Evolutionary conservation across 2,888 invertebrate genomes (phyloP), one percentile per base, ranked within the genome.

Genomic region (Leptinotarsa tumamoca): DNA sequence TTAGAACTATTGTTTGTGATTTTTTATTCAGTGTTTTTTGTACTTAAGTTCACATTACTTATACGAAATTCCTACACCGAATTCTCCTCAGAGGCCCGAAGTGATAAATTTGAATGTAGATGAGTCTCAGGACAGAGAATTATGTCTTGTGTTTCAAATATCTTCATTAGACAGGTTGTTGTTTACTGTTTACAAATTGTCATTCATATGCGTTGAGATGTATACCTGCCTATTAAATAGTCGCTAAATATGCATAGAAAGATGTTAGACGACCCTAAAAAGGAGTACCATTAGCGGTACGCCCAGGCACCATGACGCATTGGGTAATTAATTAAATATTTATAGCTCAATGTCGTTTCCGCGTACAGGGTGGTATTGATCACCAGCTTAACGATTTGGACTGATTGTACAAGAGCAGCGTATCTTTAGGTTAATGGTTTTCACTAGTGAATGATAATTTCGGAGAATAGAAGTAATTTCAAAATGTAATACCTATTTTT

Each of bases 291-390:
- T 81, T 82, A 83, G 79, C 79, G 75, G 80, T 78, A 81, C 84
- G 84, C 84, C 84, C 81, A 84, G 73, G 82, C 82, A 83, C 77
- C 78, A 77, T 84, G 84, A 84, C 84, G 84, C 82, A 84, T 83
- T 83, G 80, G 81, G 83, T 79, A 83, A 84, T 83, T 84, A 83
- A 83, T 84, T 80, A 81, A 82, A 77, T 82, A 82, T 82, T 80
- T 82, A 80, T 83, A 81, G 78, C 81, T 83, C 80, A 80, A 80
- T 67, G 68, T 21, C 58, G 67, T 67, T 71, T 61, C 73, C 77
- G 73, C 58, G 61, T 74, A 74, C 74, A 27, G 52, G 63, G 71
- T n/a, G 51, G 15, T 23, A 23, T 15, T 58, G 14, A 58, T 43
- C 10, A 43, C 43, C 43, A 43, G 43, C 7, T 33, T 33, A 10